Evolutionary conservation across 1,140 invertebrate species (phyloP).

Genomic region (Proales similis): DNA sequence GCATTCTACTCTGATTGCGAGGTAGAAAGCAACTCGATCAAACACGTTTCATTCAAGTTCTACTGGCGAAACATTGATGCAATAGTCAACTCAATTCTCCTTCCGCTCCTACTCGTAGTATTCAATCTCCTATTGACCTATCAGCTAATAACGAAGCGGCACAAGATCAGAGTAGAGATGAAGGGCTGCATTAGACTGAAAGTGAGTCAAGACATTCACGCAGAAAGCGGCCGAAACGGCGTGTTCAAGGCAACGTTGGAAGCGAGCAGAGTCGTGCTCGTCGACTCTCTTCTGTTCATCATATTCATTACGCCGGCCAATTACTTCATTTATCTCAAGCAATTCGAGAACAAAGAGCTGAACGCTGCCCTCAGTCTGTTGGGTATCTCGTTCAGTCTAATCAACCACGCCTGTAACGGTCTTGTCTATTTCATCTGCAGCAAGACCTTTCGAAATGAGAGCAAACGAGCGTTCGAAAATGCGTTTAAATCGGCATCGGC

Average conservation of each 20-base stretch:
- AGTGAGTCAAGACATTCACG: not conserved
- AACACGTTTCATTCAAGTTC: not conserved
- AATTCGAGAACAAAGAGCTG: not conserved
- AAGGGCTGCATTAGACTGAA: not conserved
- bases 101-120: not conserved
- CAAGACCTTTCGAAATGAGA: not conserved
- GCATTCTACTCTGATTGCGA: not conserved
- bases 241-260: not conserved
- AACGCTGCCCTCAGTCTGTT: not conserved
- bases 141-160: not conserved
- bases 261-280: not conserved
- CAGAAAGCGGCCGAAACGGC: too few species aligned
- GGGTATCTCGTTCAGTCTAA: not conserved
- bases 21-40: not conserved
- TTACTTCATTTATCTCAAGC: not conserved
- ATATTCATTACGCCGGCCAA: not conserved
- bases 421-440: not conserved
- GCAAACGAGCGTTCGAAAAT: too few species aligned
- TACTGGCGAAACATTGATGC: not conserved
- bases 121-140: not conserved
- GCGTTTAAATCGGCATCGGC: too few species aligned
- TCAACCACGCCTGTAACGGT: not conserved
- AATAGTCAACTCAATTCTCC: not conserved
- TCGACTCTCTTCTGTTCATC: not conserved
- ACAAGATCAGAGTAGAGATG: too few species aligned